Percentiles rank a stretch among this genome's conserved stretches.
phyloP scores from a whole-genome alignment of 1,140 invertebrate species.

The Chelonus insularis region DNA sequence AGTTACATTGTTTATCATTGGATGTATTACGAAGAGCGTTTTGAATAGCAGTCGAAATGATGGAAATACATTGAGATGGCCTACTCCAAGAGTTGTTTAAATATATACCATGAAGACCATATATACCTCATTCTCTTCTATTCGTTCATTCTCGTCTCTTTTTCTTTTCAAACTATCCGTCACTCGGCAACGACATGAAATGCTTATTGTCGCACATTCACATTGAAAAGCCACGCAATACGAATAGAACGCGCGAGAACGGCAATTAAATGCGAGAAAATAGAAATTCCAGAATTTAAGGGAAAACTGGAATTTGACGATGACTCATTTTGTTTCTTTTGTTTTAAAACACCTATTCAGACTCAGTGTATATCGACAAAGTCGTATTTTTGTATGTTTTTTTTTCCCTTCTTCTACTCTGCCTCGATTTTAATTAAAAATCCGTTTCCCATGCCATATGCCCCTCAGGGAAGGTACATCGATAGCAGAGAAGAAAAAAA shows the following conservation, averaged over 20 bases:
- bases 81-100: not conserved
- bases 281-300: not conserved
- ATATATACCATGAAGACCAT: not conserved
- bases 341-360: not conserved
- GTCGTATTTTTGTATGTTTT: not conserved
- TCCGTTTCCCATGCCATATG: slow-evolving; percentile 15
- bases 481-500: not conserved
- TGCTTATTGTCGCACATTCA: not conserved
- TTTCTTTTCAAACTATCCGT: not conserved
- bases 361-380: slow-evolving; percentile 4
- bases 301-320: not conserved
- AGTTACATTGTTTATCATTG: too few species aligned
- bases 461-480: not conserved
- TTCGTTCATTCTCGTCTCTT: not conserved
- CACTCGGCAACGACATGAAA: not conserved
- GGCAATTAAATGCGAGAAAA: not conserved
- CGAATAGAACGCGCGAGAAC: not conserved
- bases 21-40: not conserved
- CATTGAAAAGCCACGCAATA: not conserved
- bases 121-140: not conserved
- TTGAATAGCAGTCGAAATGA: slow-evolving; percentile 3
- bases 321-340: not conserved
- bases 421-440: slow-evolving; percentile 22
- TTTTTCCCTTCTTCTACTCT: not conserved
- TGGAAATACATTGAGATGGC: slow-evolving; percentile 3